A percentile compares a stretch with the other conserved stretches of the same genome.
Evolutionary conservation across 2,888 invertebrate species (phyloP).

Genomic region (Agrotis segetum): DNA sequence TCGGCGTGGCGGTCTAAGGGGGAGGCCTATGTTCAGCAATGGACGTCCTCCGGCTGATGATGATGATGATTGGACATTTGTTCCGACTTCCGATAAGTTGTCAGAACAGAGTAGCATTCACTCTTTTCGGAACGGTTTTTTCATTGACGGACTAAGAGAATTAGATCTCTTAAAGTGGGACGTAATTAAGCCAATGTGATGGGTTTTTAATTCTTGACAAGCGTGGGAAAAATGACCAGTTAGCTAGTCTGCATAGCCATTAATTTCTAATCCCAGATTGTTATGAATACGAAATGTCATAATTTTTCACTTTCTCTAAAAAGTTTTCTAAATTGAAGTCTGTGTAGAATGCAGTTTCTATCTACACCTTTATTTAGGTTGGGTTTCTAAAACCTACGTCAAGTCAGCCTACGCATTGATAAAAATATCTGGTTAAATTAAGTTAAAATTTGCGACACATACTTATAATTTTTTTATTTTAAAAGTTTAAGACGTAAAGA

Average conservation of each 20-base stretch:
- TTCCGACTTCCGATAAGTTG: too few species aligned
- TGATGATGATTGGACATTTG: too few species aligned
- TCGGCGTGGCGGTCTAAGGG: too few species aligned
- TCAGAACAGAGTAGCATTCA: too few species aligned
- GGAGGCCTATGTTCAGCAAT: too few species aligned
- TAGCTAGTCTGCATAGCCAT: background rate
- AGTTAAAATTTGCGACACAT: background rate
- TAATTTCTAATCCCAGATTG: conserved; percentile 52
- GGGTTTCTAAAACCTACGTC: conserved; percentile 18
- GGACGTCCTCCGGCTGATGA: too few species aligned
- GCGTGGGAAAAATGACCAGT: conserved; percentile 30
- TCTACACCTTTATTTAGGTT: conserved; percentile 12
- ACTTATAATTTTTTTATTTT: background rate
- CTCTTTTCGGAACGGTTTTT: too few species aligned
- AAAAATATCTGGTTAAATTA: background rate
- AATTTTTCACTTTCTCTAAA: conserved; percentile 52
- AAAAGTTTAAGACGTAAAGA: too few species aligned
- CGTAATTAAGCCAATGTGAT: background rate
- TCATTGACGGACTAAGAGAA: too few species aligned
- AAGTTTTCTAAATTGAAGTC: conserved; percentile 43
- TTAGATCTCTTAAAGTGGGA: background rate
- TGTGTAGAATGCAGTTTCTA: conserved; percentile 36
- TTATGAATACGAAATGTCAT: conserved; percentile 28
- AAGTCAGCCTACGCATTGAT: background rate
- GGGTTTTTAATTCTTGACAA: conserved; percentile 29